A percentile compares a stretch with the other conserved stretches of the same genome.
These are phyloP conservation scores for Trochalopteron elliotii DNA, from an alignment of 2,113 vertebrate species.

Conservation along the genomic window DNA sequence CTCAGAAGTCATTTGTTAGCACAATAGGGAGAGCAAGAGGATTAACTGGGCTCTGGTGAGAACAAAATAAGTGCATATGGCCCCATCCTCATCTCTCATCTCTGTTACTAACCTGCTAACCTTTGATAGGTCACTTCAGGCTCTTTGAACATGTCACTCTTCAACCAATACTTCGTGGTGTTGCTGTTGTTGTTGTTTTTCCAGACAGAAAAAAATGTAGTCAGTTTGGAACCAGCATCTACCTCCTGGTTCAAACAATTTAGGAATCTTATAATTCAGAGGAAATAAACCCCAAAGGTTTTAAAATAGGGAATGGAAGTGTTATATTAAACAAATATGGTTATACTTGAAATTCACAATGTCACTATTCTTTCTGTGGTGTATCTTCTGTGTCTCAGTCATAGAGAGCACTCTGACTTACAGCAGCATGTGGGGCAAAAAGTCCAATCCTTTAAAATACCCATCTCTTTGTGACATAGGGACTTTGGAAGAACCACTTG, in stretches of 20 bases:
- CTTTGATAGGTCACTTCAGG: not conserved
- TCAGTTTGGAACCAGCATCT: not conserved
- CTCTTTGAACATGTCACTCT: not conserved
- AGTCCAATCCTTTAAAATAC: not conserved
- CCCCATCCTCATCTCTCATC: not conserved
- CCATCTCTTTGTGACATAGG: not conserved
- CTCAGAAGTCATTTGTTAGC: not conserved
- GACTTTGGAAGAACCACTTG: not conserved
- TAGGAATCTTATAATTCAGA: not conserved
- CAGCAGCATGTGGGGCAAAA: not conserved
- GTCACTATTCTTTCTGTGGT: not conserved
- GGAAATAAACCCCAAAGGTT: not conserved
- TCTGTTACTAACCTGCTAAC: not conserved
- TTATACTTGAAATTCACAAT: not conserved
- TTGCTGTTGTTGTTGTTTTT: not conserved
- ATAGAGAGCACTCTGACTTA: not conserved
- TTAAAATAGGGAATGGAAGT: not conserved
- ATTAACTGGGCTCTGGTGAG: not conserved
- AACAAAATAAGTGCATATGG: not conserved
- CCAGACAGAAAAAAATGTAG: not conserved
- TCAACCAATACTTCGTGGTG: not conserved
- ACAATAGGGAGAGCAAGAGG: not conserved
- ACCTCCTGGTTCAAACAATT: not conserved
- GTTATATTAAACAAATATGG: not conserved
- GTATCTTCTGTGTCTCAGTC: not conserved